Percentiles rank a stretch among this genome's conserved stretches.
Conservation (phyloP, 2,113 vertebrate genomes). For the Astatotilapia flaviijosephi region DNA sequence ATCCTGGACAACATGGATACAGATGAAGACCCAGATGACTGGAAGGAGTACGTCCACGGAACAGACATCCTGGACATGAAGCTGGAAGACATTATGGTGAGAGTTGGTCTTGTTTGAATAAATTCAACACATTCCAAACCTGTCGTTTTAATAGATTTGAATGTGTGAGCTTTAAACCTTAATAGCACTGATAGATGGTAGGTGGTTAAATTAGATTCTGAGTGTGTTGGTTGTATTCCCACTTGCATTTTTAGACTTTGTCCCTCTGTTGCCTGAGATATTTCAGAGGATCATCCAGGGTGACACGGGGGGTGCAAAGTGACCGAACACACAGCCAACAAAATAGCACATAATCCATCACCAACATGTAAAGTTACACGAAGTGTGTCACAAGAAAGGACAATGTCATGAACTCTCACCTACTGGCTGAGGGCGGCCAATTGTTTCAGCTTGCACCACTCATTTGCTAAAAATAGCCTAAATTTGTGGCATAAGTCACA, state of each 20-base stretch:
- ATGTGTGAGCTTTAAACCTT: background rate
- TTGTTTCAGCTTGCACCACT: conserved; percentile 19
- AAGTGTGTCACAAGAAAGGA: background rate
- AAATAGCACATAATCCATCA: background rate
- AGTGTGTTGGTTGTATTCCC: background rate
- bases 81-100: conserved; percentile 93
- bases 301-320: background rate
- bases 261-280: background rate
- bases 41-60: conserved; percentile 90
- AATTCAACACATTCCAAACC: background rate
- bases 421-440: background rate
- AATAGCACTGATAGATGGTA: background rate
- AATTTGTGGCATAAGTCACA: conserved; percentile 34
- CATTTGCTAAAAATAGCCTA: background rate
- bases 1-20: conserved; percentile 91
- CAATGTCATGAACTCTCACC: conserved; percentile 21
- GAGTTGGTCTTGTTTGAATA: background rate
- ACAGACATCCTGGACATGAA: conserved; percentile 94
- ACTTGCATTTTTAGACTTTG: background rate
- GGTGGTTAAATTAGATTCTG: background rate
- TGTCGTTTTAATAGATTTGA: background rate
- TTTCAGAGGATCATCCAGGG: background rate
- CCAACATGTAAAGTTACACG: background rate
- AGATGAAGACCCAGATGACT: conserved; percentile 82
- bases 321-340: background rate